phyloP scores from a whole-genome alignment of 2,888 invertebrate species.

The Trimorus sp. region DNA sequence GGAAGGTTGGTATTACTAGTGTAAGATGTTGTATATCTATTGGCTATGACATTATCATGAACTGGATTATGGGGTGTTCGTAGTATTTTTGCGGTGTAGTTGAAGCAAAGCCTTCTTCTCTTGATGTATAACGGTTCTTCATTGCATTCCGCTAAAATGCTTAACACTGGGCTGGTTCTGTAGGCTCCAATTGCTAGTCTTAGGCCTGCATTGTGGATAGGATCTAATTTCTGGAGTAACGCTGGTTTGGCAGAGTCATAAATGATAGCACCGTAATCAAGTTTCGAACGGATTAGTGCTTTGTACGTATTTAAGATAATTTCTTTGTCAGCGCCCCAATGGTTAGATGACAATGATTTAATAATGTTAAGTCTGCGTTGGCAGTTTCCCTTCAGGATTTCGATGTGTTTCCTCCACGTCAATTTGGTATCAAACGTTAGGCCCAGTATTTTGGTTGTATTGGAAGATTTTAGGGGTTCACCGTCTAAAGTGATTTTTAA shows the following conservation, averaged over 20 bases:
- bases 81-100: no score
- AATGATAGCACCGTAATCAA: constrained; percentile 65
- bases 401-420: constrained; percentile 62
- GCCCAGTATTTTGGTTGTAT: constrained; percentile 33
- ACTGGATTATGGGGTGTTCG: background rate
- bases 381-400: constrained; percentile 26
- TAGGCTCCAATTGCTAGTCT: constrained; percentile 49
- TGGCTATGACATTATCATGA: background rate
- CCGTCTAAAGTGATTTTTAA: background rate
- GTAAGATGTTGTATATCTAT: background rate
- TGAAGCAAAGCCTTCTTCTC: constrained; percentile 6
- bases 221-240: constrained; percentile 29
- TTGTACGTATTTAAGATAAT: constrained; percentile 49
- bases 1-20: background rate
- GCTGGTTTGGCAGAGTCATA: constrained; percentile 55
- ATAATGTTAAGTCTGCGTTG: constrained; percentile 46
- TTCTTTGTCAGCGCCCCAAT: constrained; percentile 26
- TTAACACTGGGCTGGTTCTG: constrained; percentile 45
- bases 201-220: constrained; percentile 48
- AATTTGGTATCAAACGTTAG: constrained; percentile 62
- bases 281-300: constrained; percentile 28
- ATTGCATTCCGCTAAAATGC: constrained; percentile 40
- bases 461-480: background rate
- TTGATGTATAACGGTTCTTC: constrained; percentile 28
- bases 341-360: constrained; percentile 21